phyloP scores from a whole-genome alignment of 2,888 invertebrate genomes.

The Monochamus alternatus region DNA sequence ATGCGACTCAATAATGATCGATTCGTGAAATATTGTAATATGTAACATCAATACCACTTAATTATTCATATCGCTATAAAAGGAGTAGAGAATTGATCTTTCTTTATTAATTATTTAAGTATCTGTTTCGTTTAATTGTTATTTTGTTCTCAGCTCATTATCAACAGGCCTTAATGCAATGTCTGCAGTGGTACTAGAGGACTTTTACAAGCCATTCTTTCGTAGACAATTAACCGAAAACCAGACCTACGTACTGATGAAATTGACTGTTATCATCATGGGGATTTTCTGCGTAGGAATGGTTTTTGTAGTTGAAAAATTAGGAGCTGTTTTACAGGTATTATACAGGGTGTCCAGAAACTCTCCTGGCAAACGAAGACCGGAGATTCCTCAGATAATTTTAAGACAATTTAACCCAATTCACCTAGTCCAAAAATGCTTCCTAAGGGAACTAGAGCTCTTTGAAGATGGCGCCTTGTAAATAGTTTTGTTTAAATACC shows the following conservation, averaged over 20 bases:
- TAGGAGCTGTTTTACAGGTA: conserved; percentile 82
- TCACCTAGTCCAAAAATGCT: no score
- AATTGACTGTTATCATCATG: conserved; percentile 77
- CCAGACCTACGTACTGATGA: conserved; percentile 77
- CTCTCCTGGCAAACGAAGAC: no score
- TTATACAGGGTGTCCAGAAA: conserved; percentile 22
- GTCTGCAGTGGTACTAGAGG: conserved; percentile 83
- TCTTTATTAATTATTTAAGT: not conserved
- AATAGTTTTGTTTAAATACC: no score
- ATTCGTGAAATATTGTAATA: not conserved
- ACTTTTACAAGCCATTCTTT: conserved; percentile 77
- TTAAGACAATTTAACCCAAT: no score
- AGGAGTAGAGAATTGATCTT: not conserved
- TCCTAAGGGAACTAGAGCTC: no score
- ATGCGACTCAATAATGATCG: conserved; percentile 12
- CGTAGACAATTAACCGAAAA: conserved; percentile 73
- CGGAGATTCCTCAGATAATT: no score
- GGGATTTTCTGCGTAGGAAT: conserved; percentile 78
- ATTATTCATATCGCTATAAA: not conserved
- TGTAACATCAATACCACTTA: not conserved
- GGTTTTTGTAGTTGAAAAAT: conserved; percentile 78
- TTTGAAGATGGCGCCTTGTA: no score
- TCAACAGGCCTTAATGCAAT: conserved; percentile 86
- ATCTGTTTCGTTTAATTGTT: not conserved
- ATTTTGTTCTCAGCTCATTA: conserved; percentile 75